Evolutionary conservation across 2,797 vertebrate genomes (phyloP).

Genomic region (Vultur gryphus): DNA sequence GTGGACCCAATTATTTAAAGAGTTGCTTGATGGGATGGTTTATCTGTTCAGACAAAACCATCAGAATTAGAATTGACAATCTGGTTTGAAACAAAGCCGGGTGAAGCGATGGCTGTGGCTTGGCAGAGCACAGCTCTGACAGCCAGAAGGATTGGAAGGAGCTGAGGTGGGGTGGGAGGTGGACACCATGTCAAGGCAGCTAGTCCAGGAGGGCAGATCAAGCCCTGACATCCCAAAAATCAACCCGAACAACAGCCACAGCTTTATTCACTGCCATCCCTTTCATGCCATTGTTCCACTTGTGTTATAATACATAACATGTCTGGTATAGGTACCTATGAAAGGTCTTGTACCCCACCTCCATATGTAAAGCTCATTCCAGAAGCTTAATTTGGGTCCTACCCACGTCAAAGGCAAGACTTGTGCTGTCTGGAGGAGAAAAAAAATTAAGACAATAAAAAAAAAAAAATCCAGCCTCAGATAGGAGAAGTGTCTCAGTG

Average conservation of each 20-base stretch:
- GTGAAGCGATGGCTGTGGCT: fast-evolving
- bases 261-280: background rate
- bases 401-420: background rate
- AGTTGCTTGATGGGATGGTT: background rate
- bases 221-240: background rate
- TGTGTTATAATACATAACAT: fast-evolving
- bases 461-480: background rate
- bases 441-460: background rate
- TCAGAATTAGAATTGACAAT: background rate
- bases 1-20: background rate
- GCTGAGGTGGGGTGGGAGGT: background rate
- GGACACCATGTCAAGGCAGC: too few relatives aligned
- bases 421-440: fast-evolving
- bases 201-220: background rate
- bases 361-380: background rate
- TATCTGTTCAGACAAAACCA: background rate
- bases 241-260: background rate
- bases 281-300: fast-evolving
- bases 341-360: background rate
- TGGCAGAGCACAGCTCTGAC: background rate
- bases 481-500: background rate
- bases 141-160: background rate
- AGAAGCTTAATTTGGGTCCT: background rate
- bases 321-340: too few relatives aligned
- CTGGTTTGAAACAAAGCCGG: background rate